A percentile compares a stretch with the other conserved stretches of the same genome.
Evolutionary conservation across 2,888 invertebrate species (phyloP).

Genomic region (Osedax fenrisi): DNA sequence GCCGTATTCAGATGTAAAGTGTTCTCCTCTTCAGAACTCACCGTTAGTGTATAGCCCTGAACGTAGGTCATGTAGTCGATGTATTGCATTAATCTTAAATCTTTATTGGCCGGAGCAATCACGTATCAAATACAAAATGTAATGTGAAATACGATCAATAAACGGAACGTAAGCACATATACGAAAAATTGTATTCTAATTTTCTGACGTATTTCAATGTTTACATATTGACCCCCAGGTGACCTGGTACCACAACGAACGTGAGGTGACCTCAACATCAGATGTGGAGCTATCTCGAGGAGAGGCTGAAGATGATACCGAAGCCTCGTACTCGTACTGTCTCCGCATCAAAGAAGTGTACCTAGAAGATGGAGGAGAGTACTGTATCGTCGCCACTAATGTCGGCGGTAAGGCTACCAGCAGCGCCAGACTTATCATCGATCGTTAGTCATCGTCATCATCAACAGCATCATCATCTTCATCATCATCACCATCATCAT

Average conservation of each 20-base stretch:
- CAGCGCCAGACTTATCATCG: slow-evolving; percentile 70
- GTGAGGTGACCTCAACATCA: slow-evolving; percentile 58
- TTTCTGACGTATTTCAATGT: neutral
- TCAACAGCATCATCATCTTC: no score
- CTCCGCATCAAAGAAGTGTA: slow-evolving; percentile 54
- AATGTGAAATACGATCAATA: no score
- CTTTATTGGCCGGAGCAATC: no score
- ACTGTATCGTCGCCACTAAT: slow-evolving; percentile 74
- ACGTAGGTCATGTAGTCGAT: no score
- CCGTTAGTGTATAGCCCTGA: neutral
- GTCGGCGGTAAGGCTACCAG: slow-evolving; percentile 73
- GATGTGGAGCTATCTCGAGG: neutral
- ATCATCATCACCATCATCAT: no score
- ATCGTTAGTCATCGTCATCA: slow-evolving; percentile 48
- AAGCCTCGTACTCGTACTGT: no score
- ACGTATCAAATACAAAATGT: no score
- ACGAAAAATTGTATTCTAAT: no score
- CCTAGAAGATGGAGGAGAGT: slow-evolving; percentile 65
- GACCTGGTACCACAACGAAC: slow-evolving; percentile 67
- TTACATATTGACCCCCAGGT: slow-evolving; percentile 50
- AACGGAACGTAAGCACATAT: no score
- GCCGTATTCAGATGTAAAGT: slow-evolving; percentile 39
- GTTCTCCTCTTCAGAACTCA: neutral
- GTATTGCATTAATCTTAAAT: no score
- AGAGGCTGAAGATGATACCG: slow-evolving; percentile 67